Percentiles rank a stretch among this genome's conserved stretches.
phyloP scores from a whole-genome alignment of 1,140 invertebrate species.

The Portunus trituberculatus region DNA sequence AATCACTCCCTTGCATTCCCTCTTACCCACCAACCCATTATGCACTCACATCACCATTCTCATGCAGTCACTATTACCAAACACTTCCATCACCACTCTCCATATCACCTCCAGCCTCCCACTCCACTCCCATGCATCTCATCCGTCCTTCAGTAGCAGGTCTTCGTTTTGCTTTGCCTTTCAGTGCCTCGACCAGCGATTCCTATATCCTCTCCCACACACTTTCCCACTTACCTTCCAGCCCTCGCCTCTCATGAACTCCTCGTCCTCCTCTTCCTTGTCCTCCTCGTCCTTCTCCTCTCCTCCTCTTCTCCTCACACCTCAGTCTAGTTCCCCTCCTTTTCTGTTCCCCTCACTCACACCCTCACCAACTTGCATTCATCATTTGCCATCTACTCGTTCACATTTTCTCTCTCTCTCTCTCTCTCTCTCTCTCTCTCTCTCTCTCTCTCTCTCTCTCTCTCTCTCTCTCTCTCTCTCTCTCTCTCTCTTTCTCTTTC shows the following conservation, averaged over 20 bases:
- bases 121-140: not conserved
- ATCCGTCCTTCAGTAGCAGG: not conserved
- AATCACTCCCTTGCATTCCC: not conserved
- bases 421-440: not conserved
- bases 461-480: conserved; percentile 10
- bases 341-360: not conserved
- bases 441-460: not conserved
- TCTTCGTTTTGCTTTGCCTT: not conserved
- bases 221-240: not conserved
- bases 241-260: not conserved
- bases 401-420: not conserved
- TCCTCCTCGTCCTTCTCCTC: not conserved
- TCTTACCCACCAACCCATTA: not conserved
- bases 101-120: not conserved
- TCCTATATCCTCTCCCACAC: not conserved
- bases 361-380: not conserved
- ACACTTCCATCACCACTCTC: no score
- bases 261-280: not conserved
- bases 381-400: conserved; percentile 21
- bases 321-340: not conserved
- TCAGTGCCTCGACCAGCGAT: not conserved
- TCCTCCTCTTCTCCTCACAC: not conserved
- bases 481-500: conserved; percentile 3
- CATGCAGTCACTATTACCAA: conserved; percentile 2
- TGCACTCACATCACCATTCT: not conserved